Percentiles rank a stretch among this genome's conserved stretches.
Evolutionary conservation across 2,113 vertebrate species (phyloP).

Genomic region (Brachionichthys hirsutus): DNA sequence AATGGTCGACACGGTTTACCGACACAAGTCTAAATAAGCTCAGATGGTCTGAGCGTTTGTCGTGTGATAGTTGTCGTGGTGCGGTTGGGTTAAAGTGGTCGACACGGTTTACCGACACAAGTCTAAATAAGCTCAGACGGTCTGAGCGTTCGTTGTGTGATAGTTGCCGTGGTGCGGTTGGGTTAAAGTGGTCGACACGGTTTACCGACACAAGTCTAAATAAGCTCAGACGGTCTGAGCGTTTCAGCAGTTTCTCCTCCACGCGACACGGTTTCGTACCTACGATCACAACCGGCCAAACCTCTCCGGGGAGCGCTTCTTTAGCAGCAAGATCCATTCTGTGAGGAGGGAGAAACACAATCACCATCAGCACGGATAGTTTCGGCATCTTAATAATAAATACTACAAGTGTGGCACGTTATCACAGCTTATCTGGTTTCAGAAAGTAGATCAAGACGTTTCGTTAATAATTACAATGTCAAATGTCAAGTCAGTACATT

Average conservation of each 20-base stretch:
- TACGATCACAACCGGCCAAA: slow-evolving; percentile 76
- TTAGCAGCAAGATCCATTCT: slow-evolving; percentile 68
- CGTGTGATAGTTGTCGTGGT: too few relatives aligned
- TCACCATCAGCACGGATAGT: background rate
- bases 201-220: too few relatives aligned
- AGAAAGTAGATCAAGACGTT: background rate
- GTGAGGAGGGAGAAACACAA: slow-evolving; percentile 32
- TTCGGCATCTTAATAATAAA: background rate
- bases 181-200: too few relatives aligned
- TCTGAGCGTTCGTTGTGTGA: too few relatives aligned
- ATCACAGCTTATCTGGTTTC: background rate
- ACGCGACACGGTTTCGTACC: slow-evolving; percentile 56
- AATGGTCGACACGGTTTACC: too few relatives aligned
- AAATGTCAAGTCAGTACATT: slow-evolving; percentile 15
- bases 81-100: too few relatives aligned
- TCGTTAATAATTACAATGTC: slow-evolving; percentile 14
- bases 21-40: too few relatives aligned
- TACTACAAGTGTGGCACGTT: background rate
- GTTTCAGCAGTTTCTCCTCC: background rate
- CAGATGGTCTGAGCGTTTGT: too few relatives aligned
- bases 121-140: too few relatives aligned
- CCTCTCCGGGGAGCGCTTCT: slow-evolving; percentile 51
- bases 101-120: too few relatives aligned
- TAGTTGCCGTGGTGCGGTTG: too few relatives aligned
- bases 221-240: too few relatives aligned